These are phyloP conservation scores for Oreochromis spilurus DNA, from an alignment of 2,113 vertebrate species.

Conservation along the genomic window DNA sequence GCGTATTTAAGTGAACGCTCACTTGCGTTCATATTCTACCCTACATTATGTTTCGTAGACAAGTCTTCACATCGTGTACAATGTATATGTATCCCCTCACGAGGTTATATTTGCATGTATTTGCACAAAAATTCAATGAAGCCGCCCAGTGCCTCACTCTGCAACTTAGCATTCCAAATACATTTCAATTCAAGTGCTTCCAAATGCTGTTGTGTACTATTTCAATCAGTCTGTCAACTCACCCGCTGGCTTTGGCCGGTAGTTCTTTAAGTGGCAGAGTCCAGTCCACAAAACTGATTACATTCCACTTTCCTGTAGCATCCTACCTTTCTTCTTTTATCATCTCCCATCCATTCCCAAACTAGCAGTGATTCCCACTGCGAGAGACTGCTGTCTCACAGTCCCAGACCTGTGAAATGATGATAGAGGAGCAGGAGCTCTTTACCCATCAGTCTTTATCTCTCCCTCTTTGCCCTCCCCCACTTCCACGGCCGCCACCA, in stretches of 20 bases:
- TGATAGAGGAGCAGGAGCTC: constrained; percentile 68
- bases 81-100: background rate
- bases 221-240: constrained; percentile 44
- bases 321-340: constrained; percentile 48
- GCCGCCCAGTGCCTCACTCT: background rate
- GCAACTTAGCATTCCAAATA: constrained; percentile 7
- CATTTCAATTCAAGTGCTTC: constrained; percentile 20
- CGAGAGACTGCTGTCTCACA: constrained; percentile 55
- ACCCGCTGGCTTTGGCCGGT: background rate
- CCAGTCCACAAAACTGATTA: constrained; percentile 38
- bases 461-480: constrained; percentile 11
- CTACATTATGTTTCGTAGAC: constrained; percentile 1
- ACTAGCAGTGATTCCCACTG: constrained; percentile 49
- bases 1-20: constrained; percentile 7
- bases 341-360: constrained; percentile 50
- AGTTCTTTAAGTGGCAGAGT: constrained; percentile 22
- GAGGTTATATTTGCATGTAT: constrained; percentile 24
- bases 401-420: constrained; percentile 69
- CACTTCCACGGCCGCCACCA: background rate
- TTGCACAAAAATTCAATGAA: constrained; percentile 27
- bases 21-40: background rate
- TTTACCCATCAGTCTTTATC: constrained; percentile 73
- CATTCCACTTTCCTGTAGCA: constrained; percentile 30
- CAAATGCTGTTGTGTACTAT: constrained; percentile 33
- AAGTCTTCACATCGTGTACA: background rate